Conservation (phyloP, 2,888 invertebrate genomes). For the Drosophila rubida region DNA sequence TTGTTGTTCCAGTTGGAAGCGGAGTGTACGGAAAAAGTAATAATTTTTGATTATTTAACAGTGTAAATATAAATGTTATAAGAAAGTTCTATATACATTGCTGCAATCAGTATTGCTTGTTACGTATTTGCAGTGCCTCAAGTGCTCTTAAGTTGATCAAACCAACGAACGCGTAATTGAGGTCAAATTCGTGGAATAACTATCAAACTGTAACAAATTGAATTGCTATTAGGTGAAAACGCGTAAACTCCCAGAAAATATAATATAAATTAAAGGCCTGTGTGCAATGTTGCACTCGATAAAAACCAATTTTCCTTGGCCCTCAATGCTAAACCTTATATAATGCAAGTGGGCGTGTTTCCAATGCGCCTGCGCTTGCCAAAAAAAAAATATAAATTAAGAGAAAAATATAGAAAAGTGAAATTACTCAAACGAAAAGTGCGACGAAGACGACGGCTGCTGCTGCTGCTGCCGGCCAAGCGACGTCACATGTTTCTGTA, state of each 20-base stretch:
- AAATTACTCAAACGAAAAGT: constrained; percentile 53
- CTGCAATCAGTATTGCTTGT: neutral
- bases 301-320: constrained; percentile 40
- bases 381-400: constrained; percentile 6
- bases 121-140: neutral
- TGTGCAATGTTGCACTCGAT: constrained; percentile 32
- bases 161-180: constrained; percentile 18
- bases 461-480: constrained; percentile 18
- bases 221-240: constrained; percentile 11
- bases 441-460: constrained; percentile 2
- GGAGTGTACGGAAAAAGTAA: constrained; percentile 47
- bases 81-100: neutral
- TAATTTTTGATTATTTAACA: constrained; percentile 13
- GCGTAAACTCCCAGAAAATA: neutral
- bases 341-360: constrained; percentile 72
- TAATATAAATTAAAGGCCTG: neutral
- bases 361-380: constrained; percentile 66
- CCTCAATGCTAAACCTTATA: constrained; percentile 53
- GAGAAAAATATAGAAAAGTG: constrained; percentile 60
- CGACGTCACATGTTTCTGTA: constrained; percentile 53
- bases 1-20: constrained; percentile 37
- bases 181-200: constrained; percentile 57
- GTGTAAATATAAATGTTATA: constrained; percentile 14
- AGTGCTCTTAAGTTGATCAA: neutral
- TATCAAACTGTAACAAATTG: constrained; percentile 28